Evolutionary conservation across 53 echinoderm and acorn worm genomes (phyloP).

Genomic region (Temnopleurus reevesii): DNA sequence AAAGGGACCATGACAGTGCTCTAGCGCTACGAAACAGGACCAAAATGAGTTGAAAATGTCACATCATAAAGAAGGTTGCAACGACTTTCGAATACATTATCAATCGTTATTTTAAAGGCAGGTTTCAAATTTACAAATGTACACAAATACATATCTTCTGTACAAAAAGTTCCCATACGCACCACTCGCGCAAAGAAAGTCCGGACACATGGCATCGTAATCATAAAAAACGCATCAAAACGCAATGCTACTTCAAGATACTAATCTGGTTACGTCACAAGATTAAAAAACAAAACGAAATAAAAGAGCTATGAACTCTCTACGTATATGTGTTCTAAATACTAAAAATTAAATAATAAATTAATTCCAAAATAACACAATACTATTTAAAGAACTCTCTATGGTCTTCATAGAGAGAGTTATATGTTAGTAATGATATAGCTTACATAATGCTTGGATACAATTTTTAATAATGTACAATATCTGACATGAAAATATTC

Average conservation of each 20-base stretch:
- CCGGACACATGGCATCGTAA: background rate
- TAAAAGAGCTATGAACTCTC: background rate
- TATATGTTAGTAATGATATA: background rate
- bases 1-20: too few relatives aligned
- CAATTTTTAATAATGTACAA: constrained; percentile 2
- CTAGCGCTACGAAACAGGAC: too few relatives aligned
- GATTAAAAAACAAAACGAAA: constrained; percentile 7
- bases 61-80: constrained; percentile 8
- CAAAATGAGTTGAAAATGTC: constrained; percentile 30
- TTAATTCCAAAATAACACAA: constrained; percentile 7
- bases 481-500: background rate
- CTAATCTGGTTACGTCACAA: background rate
- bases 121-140: constrained; percentile 56
- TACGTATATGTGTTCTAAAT: background rate
- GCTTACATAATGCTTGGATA: constrained; percentile 2
- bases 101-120: constrained; percentile 18
- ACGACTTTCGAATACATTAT: constrained; percentile 39
- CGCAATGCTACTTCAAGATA: background rate
- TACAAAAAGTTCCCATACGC: background rate
- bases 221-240: background rate
- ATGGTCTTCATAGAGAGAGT: constrained; percentile 5
- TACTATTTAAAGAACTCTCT: constrained; percentile 4
- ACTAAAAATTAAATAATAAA: constrained; percentile 45
- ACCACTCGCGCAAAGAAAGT: background rate
- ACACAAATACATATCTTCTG: constrained; percentile 48